These are phyloP conservation scores for Palloptera scutellata DNA, from an alignment of 2,888 invertebrate species.

Conservation along the genomic window DNA sequence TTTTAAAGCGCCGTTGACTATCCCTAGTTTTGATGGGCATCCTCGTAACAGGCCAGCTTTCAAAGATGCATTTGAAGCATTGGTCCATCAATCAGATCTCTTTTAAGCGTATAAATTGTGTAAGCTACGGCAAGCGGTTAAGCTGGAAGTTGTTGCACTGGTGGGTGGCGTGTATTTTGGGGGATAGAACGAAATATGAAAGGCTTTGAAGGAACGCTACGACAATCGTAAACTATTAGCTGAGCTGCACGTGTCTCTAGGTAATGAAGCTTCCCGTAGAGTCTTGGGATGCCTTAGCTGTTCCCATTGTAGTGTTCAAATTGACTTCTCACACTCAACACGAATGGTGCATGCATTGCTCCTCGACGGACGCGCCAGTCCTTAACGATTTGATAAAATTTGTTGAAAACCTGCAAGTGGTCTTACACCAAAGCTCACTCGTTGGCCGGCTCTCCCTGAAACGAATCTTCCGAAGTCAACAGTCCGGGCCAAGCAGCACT, in stretches of 20 bases:
- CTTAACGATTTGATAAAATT: constrained; percentile 19
- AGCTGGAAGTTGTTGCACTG: not conserved
- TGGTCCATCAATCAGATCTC: constrained; percentile 2
- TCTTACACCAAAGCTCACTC: not conserved
- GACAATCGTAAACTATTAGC: constrained; percentile 20
- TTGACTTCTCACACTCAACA: constrained; percentile 13
- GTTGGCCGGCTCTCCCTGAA: too few relatives aligned
- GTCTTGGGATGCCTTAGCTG: constrained; percentile 29
- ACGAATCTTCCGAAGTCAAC: too few relatives aligned
- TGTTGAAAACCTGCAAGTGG: constrained; percentile 26
- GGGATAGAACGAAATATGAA: constrained; percentile 25
- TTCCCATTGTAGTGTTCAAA: constrained; percentile 24
- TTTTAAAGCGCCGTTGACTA: too few relatives aligned
- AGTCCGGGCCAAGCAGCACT: too few relatives aligned
- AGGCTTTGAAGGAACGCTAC: constrained; percentile 26
- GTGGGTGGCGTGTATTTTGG: constrained; percentile 19
- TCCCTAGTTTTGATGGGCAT: too few relatives aligned
- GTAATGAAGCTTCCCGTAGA: constrained; percentile 28
- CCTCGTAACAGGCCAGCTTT: too few relatives aligned
- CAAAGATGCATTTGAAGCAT: too few relatives aligned
- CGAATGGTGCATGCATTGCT: constrained; percentile 22
- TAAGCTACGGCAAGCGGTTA: constrained; percentile 19
- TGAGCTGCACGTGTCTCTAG: constrained; percentile 21
- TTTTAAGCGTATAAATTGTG: constrained; percentile 15
- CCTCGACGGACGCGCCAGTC: constrained; percentile 7